Evolutionary conservation across 2,888 invertebrate species (phyloP).

Genomic region (Drosophila seclusa): DNA sequence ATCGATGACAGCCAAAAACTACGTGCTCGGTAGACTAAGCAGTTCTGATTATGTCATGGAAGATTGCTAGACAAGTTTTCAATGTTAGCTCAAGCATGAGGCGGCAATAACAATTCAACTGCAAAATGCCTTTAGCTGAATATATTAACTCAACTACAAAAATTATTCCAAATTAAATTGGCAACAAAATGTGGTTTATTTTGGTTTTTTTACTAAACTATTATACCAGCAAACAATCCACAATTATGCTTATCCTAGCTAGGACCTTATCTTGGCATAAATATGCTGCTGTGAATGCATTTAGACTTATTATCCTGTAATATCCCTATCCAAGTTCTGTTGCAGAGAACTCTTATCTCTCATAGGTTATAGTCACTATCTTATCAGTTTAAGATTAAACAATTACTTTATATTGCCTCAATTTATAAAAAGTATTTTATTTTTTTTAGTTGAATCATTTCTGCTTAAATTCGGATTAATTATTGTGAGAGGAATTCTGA

Average conservation of each 20-base stretch:
- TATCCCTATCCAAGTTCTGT: not conserved
- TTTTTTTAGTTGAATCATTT: not conserved
- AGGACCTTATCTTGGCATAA: not conserved
- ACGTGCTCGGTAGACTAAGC: not conserved
- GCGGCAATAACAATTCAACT: not conserved
- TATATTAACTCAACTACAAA: not conserved
- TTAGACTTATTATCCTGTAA: not conserved
- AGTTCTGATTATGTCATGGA: not conserved
- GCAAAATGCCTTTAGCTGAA: not conserved
- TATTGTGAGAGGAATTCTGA: not conserved
- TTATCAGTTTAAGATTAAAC: not conserved
- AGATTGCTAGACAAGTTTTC: conserved; percentile 13
- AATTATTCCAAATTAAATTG: not conserved
- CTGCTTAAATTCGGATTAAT: not conserved
- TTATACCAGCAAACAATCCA: not conserved
- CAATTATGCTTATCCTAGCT: not conserved
- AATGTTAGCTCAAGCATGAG: conserved; percentile 6
- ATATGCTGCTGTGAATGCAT: not conserved
- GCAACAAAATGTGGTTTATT: not conserved
- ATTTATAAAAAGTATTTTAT: not conserved
- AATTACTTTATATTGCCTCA: not conserved
- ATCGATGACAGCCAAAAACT: not conserved
- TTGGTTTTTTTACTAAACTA: no score
- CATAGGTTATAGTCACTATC: not conserved
- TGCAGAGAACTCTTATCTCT: not conserved